Conservation (phyloP, 2,797 vertebrate genomes). For the Vespertilio murinus region DNA sequence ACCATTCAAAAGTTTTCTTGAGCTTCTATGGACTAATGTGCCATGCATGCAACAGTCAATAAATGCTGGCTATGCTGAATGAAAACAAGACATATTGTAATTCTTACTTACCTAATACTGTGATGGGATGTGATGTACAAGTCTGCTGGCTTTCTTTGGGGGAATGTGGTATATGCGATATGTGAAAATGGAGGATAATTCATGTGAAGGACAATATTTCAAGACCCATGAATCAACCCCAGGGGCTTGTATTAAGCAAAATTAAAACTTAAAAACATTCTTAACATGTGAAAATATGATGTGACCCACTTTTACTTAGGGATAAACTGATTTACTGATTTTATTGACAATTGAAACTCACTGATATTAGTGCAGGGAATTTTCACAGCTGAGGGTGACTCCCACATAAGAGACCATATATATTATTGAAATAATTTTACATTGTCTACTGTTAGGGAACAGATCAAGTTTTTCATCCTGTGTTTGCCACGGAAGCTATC, state of each 20-base stretch:
- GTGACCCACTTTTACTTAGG: background rate
- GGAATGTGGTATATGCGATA: background rate
- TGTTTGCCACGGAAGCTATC: background rate
- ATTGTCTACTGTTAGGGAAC: conserved; percentile 5
- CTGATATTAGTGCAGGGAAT: background rate
- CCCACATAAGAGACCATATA: background rate
- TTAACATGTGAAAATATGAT: background rate
- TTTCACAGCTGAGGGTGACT: background rate
- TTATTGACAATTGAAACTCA: background rate
- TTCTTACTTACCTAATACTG: background rate
- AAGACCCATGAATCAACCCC: background rate
- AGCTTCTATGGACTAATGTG: background rate
- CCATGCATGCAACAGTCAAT: background rate
- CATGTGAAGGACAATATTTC: background rate
- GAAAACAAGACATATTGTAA: background rate
- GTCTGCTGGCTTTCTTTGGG: background rate
- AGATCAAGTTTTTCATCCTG: background rate
- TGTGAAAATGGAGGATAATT: background rate
- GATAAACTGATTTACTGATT: background rate
- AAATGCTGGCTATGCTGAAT: background rate
- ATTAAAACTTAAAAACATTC: background rate
- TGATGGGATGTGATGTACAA: background rate
- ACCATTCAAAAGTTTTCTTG: background rate
- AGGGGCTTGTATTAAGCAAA: background rate
- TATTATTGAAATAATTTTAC: background rate